phyloP scores from a whole-genome alignment of 2,888 invertebrate species.

The Xestia ashworthii region DNA sequence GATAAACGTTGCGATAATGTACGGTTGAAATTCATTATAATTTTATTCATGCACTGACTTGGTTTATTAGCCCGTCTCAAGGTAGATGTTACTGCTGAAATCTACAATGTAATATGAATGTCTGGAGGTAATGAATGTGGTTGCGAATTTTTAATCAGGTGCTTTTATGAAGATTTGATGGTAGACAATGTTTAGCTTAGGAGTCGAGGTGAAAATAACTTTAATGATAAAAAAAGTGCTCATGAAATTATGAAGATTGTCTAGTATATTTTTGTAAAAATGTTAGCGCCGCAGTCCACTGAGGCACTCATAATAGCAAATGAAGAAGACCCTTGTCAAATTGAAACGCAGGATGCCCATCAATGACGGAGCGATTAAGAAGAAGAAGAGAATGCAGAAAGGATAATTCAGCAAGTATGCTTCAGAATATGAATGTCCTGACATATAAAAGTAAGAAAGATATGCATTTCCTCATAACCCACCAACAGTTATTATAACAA shows the following conservation, averaged over 20 bases:
- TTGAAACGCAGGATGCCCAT: not conserved
- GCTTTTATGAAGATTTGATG: slow-evolving; percentile 9
- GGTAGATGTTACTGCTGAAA: slow-evolving; percentile 53
- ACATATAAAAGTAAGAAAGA: not conserved
- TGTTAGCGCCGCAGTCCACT: not conserved
- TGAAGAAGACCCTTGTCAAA: not conserved
- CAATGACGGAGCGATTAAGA: not conserved
- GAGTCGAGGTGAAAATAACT: not conserved
- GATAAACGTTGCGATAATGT: slow-evolving; percentile 79
- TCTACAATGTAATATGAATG: slow-evolving; percentile 70
- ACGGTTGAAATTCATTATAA: slow-evolving; percentile 84
- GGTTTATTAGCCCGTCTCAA: slow-evolving; percentile 78
- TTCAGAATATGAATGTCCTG: not conserved
- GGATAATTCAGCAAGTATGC: not conserved
- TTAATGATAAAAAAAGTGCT: too few relatives aligned
- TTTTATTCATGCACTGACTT: slow-evolving; percentile 82
- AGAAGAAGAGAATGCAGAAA: not conserved
- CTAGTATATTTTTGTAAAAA: too few relatives aligned
- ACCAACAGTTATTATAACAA: slow-evolving; percentile 43
- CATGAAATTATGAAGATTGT: too few relatives aligned
- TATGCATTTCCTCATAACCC: slow-evolving; percentile 1
- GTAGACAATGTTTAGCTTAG: slow-evolving; percentile 1
- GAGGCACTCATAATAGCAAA: not conserved
- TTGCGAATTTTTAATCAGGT: slow-evolving; percentile 64
- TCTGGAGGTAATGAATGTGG: slow-evolving; percentile 65